Evolutionary conservation across 2,888 invertebrate genomes (phyloP).

Genomic region (Linnaemya tessellans): DNA sequence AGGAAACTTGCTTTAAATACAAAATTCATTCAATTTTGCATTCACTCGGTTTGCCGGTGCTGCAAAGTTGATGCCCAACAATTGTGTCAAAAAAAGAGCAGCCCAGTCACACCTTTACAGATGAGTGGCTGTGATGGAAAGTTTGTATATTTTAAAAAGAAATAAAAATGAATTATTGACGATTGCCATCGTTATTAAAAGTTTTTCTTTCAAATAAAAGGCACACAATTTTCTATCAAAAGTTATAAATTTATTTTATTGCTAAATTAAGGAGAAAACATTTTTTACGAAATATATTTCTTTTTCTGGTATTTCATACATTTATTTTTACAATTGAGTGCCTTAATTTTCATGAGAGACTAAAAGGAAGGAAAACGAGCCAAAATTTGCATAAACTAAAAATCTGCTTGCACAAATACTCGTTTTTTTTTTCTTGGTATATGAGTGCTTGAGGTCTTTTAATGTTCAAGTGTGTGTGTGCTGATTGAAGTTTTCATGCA

Average conservation of each 20-base stretch:
- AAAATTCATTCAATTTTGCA: background rate
- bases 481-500: slow-evolving; percentile 30
- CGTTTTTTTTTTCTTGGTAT: background rate
- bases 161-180: background rate
- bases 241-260: background rate
- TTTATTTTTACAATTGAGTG: slow-evolving; percentile 16
- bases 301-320: no score
- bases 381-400: slow-evolving; percentile 9
- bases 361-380: slow-evolving; percentile 4
- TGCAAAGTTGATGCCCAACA: background rate
- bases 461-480: slow-evolving; percentile 33
- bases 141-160: background rate
- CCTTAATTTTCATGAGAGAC: background rate
- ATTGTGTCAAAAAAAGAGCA: background rate
- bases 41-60: background rate
- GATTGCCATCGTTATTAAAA: background rate
- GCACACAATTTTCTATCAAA: background rate
- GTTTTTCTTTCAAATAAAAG: background rate
- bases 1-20: background rate
- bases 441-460: background rate
- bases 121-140: background rate
- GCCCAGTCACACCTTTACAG: background rate
- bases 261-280: background rate
- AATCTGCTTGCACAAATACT: background rate
- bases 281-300: background rate